phyloP scores from a whole-genome alignment of 2,888 invertebrate species.

The Atherix ibis region DNA sequence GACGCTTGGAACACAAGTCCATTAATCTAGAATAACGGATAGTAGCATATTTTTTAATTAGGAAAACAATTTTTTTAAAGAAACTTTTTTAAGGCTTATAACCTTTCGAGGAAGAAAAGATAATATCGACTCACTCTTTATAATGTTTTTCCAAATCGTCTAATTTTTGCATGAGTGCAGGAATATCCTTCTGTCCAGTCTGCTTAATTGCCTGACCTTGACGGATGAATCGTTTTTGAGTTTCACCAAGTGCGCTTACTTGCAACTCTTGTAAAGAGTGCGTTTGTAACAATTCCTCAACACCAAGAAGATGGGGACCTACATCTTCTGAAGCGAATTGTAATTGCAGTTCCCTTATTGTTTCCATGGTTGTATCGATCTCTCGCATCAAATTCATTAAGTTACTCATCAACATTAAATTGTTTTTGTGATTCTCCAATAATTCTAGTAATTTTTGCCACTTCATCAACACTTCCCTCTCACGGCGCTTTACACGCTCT shows the following conservation, averaged over 20 bases:
- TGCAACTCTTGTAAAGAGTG: constrained; percentile 86
- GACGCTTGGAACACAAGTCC: constrained; percentile 40
- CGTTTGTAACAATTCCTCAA: constrained; percentile 87
- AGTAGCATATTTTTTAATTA: not conserved
- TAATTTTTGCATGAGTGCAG: constrained; percentile 49
- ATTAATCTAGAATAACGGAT: constrained; percentile 15
- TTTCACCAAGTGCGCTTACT: constrained; percentile 76
- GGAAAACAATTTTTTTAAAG: too few relatives aligned
- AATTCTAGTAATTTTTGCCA: constrained; percentile 77
- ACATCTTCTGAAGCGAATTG: constrained; percentile 59
- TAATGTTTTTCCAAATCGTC: constrained; percentile 64
- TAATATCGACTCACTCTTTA: constrained; percentile 38
- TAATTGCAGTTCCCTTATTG: constrained; percentile 70
- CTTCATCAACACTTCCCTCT: constrained; percentile 57
- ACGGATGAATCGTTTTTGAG: constrained; percentile 59
- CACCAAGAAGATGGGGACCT: constrained; percentile 85
- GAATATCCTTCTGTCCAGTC: constrained; percentile 40
- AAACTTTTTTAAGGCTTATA: not conserved
- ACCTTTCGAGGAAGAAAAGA: not conserved
- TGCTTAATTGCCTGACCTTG: constrained; percentile 43
- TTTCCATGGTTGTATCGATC: constrained; percentile 73
- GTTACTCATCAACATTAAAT: constrained; percentile 62
- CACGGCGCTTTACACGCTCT: constrained; percentile 49
- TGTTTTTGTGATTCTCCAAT: constrained; percentile 66
- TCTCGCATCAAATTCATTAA: constrained; percentile 81